These are phyloP conservation scores for Poecile atricapillus DNA, from an alignment of 2,113 vertebrate genomes.

Conservation along the genomic window DNA sequence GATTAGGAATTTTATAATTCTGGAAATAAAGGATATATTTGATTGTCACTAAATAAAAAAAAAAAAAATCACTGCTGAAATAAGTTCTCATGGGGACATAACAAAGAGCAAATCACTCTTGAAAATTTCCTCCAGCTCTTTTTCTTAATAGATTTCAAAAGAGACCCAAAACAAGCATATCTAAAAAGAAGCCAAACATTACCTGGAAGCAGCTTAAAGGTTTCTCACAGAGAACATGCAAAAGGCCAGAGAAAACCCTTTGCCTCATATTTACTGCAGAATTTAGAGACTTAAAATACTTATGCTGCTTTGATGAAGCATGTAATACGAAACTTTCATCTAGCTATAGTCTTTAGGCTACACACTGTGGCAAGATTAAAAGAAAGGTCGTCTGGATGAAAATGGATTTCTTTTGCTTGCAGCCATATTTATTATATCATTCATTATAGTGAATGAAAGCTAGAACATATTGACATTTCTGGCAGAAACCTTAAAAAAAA, in stretches of 20 bases:
- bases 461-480: constrained; percentile 36
- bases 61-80: not conserved
- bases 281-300: not conserved
- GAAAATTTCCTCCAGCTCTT: not conserved
- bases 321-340: not conserved
- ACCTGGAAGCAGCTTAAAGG: not conserved
- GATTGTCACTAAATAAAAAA: not conserved
- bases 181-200: not conserved
- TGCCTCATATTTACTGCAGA: not conserved
- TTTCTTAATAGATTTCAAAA: not conserved
- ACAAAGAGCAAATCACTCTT: not conserved
- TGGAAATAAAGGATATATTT: not conserved
- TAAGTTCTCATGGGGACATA: not conserved
- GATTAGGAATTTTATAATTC: not conserved
- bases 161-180: not conserved
- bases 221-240: not conserved
- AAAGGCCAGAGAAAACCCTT: not conserved
- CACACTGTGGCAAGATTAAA: not conserved
- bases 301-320: not conserved
- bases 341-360: not conserved
- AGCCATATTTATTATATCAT: constrained; percentile 19
- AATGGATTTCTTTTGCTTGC: constrained; percentile 36
- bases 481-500: not conserved
- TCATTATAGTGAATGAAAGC: constrained; percentile 22
- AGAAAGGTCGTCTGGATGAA: constrained; percentile 5